Evolutionary conservation across 1,140 invertebrate genomes (phyloP), one percentile per base, ranked within the genome.

Genomic region (Ips nitidus): DNA sequence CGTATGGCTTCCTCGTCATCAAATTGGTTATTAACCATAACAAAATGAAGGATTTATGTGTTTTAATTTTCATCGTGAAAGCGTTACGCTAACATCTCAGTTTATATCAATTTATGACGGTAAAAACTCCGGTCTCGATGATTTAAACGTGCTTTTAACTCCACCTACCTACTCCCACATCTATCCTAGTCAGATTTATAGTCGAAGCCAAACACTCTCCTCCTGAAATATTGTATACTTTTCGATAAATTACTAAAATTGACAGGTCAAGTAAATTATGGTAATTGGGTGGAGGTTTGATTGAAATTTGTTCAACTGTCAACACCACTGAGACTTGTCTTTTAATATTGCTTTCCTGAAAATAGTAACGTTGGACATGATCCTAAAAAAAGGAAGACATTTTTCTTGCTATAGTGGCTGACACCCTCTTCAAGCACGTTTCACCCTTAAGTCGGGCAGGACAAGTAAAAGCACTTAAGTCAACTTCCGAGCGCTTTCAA

Each of bases 381-480:
- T 2, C 45, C 45, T 50, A 8, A 50, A 50, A 22, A 22, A 22
- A 22, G n/a, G 22, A 22, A 22, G 22, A 22, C 22, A 22, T 22
- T 22, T 22, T 22, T 22, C 22, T 22, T 22, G 22, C 22, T 22
- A 22, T 0, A 22, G 22, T 22, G 22, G 3, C 45, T 6, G 45
- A 50, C 45, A 8, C 45, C 45, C 45, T 3, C 22, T 22, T 50
- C 22, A 50, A 50, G 22, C 22, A 50, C 3, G 45, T 50, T 50
- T 50, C 7, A 50, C 45, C 45, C 45, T 22, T 22, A 22, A 22
- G n/a, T 47, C 4, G 45, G 45, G 38, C 38, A 39, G 2, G 2
- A 58, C 56, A 43, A 41, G 38, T 8, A 50, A 52, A 67, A 52
- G 40, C 57, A 67, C 56, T 67, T 67, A 67, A 67, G 42, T 47